These are phyloP conservation scores for Plagodis pulveraria DNA, from an alignment of 2,888 invertebrate genomes.

Conservation along the genomic window DNA sequence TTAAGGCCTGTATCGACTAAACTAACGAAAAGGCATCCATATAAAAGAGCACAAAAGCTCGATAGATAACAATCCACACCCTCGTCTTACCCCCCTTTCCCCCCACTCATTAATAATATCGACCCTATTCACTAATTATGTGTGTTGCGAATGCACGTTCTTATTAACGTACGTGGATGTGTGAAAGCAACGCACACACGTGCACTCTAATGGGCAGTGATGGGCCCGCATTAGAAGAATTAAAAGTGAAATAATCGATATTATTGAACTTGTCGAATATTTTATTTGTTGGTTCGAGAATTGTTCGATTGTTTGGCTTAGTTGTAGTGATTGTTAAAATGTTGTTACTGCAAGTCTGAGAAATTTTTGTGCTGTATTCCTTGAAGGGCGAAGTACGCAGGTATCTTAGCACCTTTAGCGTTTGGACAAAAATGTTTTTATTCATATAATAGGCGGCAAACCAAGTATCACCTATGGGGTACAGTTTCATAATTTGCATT, in stretches of 20 bases:
- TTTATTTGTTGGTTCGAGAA: slow-evolving; percentile 69
- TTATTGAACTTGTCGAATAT: slow-evolving; percentile 55
- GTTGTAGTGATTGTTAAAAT: slow-evolving; percentile 77
- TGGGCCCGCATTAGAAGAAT: slow-evolving; percentile 72
- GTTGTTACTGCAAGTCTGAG: slow-evolving; percentile 65
- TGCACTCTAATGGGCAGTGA: slow-evolving; percentile 62
- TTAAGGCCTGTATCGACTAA: slow-evolving; percentile 81
- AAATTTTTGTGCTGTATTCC: slow-evolving; percentile 48
- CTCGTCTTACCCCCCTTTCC: slow-evolving; percentile 52
- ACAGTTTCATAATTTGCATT: too few species aligned
- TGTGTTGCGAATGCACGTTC: slow-evolving; percentile 80
- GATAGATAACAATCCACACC: slow-evolving; percentile 77
- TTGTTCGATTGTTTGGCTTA: slow-evolving; percentile 59
- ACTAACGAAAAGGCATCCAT: slow-evolving; percentile 79
- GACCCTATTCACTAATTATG: slow-evolving; percentile 83
- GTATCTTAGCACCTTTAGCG: too few species aligned
- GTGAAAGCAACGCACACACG: slow-evolving; percentile 41
- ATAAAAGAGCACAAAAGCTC: slow-evolving; percentile 75
- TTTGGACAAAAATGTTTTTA: too few species aligned
- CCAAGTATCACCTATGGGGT: too few species aligned
- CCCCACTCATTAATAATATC: slow-evolving; percentile 83
- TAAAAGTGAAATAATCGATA: slow-evolving; percentile 69
- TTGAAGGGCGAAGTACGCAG: too few species aligned
- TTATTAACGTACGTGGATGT: slow-evolving; percentile 18
- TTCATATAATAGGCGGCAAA: too few species aligned